Base-by-base conservation (phyloP, 2,113 vertebrate genomes). In the Oreocharis arfaki region DNA sequence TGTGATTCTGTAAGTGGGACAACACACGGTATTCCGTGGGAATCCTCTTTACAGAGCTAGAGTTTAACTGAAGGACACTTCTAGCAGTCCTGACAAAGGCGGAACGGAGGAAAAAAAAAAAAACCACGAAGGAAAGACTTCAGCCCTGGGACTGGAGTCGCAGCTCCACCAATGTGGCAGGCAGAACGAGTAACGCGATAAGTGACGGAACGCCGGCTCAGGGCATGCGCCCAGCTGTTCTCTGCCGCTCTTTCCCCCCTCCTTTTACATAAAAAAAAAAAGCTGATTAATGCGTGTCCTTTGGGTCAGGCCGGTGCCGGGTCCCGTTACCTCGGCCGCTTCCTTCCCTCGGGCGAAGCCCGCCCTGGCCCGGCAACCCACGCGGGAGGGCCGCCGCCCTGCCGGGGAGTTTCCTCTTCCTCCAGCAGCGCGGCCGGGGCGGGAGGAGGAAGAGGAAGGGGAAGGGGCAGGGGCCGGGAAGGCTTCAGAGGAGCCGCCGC, bases 121-220 rank as follows among this genome's bases (percentile, higher is more conserved):
- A 13, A 35, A 41, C 1, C n/a, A 42, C 7, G 1, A 17, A 41
- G 8, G 26, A 37, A 32, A 63, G 7, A 39, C 28, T 59, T 2
- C 11, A 42, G 3, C 16, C 8, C 18, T 7, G 5, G 5, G 27
- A 11, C 44, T 9, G 16, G 27, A 19, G 23, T 1, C 19, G 16
- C 56, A 35, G 37, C 21, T 14, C 26, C 60, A 26, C 35, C 26
- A 1, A 16, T 13, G 55, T 0, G 5, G 24, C 16, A 10, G 5
- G 24, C 16, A 10, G 26, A 27, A 50, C 0, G 1, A 28, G 6
- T 1, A 70, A 44, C 12, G 4, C 20, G 0, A 16, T 0, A 26
- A 9, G 7, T 1, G 6, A 56, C 1, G 1, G 21, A 52, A 49
- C 10, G 30, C 6, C 6, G 32, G 3, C 3, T n/a, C 3, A 11